These are phyloP conservation scores for Calameuta filiformis DNA, from an alignment of 2,888 invertebrate genomes.

Conservation along the genomic window DNA sequence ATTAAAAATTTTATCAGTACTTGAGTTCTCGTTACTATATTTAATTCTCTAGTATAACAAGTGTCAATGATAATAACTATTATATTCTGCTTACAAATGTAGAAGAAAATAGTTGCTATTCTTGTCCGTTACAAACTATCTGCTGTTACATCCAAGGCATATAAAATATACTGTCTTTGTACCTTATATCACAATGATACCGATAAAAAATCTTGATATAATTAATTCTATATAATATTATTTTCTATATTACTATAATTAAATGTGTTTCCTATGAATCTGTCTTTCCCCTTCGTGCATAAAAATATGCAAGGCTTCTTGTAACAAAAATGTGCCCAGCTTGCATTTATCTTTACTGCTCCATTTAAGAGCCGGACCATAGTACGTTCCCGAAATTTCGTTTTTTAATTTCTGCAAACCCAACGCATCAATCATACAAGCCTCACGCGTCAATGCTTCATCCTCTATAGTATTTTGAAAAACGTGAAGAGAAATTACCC, in stretches of 20 bases:
- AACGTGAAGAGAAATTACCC: slow-evolving; percentile 90
- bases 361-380: slow-evolving; percentile 83
- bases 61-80: background rate
- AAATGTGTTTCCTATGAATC: slow-evolving; percentile 73
- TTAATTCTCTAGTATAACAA: no score
- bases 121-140: background rate
- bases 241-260: background rate
- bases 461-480: slow-evolving; percentile 91
- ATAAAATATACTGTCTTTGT: background rate
- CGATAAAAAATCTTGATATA: background rate
- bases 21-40: background rate
- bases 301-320: slow-evolving; percentile 86
- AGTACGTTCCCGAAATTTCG: slow-evolving; percentile 83
- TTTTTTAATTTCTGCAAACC: slow-evolving; percentile 83
- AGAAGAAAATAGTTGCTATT: background rate
- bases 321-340: slow-evolving; percentile 83
- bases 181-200: background rate
- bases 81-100: background rate
- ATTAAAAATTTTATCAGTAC: background rate
- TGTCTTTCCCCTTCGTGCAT: slow-evolving; percentile 91
- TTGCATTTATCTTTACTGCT: slow-evolving; percentile 75
- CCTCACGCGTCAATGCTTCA: slow-evolving; percentile 95
- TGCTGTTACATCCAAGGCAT: background rate
- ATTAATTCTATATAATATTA: background rate
- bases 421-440: slow-evolving; percentile 92